phyloP scores from a whole-genome alignment of 2,888 invertebrate genomes.

The Trypoxylon attenuatum region DNA sequence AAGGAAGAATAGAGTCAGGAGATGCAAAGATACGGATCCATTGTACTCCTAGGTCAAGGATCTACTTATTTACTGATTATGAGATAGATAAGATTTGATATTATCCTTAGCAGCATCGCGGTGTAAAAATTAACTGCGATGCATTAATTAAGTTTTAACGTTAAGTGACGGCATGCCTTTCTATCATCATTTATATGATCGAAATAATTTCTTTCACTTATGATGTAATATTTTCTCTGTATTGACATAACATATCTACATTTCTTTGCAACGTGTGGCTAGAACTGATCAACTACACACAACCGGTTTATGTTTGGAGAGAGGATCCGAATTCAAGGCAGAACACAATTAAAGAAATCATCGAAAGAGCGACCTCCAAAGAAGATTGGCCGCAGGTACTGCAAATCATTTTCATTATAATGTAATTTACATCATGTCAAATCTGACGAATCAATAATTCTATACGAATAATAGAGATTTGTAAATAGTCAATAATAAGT shows the following conservation, averaged over 20 bases:
- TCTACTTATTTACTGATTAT: too few relatives aligned
- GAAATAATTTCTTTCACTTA: background rate
- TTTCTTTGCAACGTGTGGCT: background rate
- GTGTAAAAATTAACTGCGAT: background rate
- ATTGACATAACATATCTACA: background rate
- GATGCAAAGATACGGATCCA: too few relatives aligned
- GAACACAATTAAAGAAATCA: constrained; percentile 92
- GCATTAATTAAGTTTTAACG: too few relatives aligned
- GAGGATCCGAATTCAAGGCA: constrained; percentile 95
- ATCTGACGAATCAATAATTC: too few relatives aligned
- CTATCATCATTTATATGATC: too few relatives aligned
- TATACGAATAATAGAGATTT: background rate
- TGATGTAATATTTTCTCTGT: background rate
- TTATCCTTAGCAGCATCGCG: too few relatives aligned
- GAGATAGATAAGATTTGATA: too few relatives aligned
- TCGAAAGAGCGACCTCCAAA: constrained; percentile 86
- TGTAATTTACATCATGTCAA: too few relatives aligned
- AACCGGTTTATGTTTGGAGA: constrained; percentile 95
- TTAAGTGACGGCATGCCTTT: too few relatives aligned
- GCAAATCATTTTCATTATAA: constrained; percentile 25
- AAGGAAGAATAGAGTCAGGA: too few relatives aligned
- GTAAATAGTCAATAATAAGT: background rate
- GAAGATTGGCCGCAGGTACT: constrained; percentile 92
- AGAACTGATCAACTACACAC: constrained; percentile 95
- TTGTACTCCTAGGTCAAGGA: too few relatives aligned